Evolutionary conservation across 2,113 vertebrate species (phyloP), one percentile per base, ranked within the genome.

Genomic region (Nipponia nippon): DNA sequence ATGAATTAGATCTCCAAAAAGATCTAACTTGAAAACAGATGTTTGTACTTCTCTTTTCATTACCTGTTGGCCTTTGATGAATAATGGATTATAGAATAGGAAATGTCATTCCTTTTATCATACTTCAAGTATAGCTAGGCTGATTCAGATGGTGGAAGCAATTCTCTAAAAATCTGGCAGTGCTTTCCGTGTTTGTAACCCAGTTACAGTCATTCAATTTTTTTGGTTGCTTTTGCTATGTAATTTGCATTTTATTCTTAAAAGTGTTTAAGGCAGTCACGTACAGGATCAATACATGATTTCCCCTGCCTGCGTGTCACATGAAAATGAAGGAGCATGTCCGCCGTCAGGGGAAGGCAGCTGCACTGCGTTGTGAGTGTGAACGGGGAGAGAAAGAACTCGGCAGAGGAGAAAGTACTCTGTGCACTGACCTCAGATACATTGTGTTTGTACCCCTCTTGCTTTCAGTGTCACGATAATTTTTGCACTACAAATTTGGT

Each of bases 31-130:
- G 88, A 71, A 94, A 97, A 84, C 89, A 96, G 73, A 91, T 86
- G 92, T 93, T 94, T 87, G 56, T 56, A 90, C 38, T 89, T 95
- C 93, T 93, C 67, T 84, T 95, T 93, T 88, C 67, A 91, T 76
- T 92, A 82, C 10, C 8, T 63, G 38, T 36, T 70, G 52, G 19
- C 16, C 91, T 96, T 96, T 71, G 80, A 89, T 87, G 90, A 97
- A 85, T 95, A 95, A 95, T 95, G 86, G 61, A 79, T 94, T 79
- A 81, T 88, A 89, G 73, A 90, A 94, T 53, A 91, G 82, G 77
- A 96, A 97, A 94, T 93, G 73, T 56, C 7, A 72, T 94, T 95
- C 96, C 76, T 91, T 94, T 91, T 91, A 83, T 79, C 89, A 67
- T 34, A 65, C 59, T 93, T 89, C 56, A 85, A 81, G 47, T 16